Percentiles rank a stretch among this genome's conserved stretches.
Conservation (phyloP, 1,140 invertebrate genomes). For the Caenorhabditis tropicalis region DNA sequence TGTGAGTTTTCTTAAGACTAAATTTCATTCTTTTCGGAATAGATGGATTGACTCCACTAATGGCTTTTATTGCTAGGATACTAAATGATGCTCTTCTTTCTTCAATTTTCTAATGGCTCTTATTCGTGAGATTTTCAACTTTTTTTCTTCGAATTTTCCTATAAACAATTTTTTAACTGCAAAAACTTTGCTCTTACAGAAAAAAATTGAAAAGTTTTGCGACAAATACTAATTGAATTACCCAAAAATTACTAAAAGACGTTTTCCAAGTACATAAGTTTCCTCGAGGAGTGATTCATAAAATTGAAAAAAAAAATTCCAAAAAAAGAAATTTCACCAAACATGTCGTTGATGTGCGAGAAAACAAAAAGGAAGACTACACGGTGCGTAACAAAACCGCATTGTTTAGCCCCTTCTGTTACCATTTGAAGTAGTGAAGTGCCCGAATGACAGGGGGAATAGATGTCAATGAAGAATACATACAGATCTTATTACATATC, state of each 20-base stretch:
- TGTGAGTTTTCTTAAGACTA: not conserved
- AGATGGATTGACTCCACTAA: not conserved
- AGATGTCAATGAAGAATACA: slow-evolving; percentile 3
- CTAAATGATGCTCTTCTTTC: too few species aligned
- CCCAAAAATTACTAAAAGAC: too few species aligned
- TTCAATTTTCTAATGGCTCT: not conserved
- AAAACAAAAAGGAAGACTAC: slow-evolving; percentile 33
- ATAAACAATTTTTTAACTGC: too few species aligned
- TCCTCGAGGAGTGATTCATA: not conserved
- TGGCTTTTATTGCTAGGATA: not conserved
- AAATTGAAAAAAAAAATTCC: not conserved
- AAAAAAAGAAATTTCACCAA: not conserved
- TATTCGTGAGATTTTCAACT: too few species aligned
- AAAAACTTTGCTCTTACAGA: too few species aligned
- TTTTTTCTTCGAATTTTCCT: too few species aligned
- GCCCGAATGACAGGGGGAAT: not conserved
- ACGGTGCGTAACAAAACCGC: slow-evolving; percentile 37
- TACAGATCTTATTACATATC: slow-evolving; percentile 28
- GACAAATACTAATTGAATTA: too few species aligned
- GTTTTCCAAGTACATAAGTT: too few species aligned
- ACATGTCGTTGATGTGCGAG: not conserved
- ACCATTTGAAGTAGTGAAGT: slow-evolving; percentile 11
- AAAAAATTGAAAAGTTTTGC: not conserved
- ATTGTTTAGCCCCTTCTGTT: slow-evolving; percentile 17
- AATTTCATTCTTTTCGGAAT: not conserved